Percentiles rank a stretch among this genome's conserved stretches.
Conservation (phyloP, 1,140 invertebrate genomes). For the Melanaphis sacchari region DNA sequence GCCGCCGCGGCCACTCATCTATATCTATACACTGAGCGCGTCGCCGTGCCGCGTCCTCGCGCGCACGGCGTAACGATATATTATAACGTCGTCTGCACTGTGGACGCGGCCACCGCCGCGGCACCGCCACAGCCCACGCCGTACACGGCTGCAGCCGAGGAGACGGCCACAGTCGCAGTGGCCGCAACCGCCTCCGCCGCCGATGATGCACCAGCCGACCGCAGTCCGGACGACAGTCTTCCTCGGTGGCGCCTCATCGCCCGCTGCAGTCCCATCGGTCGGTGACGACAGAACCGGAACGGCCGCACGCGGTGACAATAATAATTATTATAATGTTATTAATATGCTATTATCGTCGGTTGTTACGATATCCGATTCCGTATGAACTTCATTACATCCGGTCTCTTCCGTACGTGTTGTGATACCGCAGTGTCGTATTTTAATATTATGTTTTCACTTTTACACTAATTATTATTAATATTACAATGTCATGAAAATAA, state of each 20-base stretch:
- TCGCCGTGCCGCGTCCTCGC: not conserved
- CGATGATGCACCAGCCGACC: too few relatives aligned
- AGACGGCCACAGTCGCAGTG: too few relatives aligned
- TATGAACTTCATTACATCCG: not conserved
- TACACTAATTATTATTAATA: too few relatives aligned
- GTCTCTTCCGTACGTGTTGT: not conserved
- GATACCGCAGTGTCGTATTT: not conserved
- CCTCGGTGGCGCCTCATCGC: not conserved
- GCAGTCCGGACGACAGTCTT: not conserved
- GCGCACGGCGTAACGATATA: not conserved
- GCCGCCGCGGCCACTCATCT: conserved; percentile 41
- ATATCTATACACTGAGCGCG: not conserved
- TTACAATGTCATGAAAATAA: not conserved
- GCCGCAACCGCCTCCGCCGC: not conserved
- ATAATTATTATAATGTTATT: too few relatives aligned
- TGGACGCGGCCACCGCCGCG: not conserved
- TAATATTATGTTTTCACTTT: not conserved
- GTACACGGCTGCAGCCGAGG: not conserved
- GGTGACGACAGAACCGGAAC: too few relatives aligned
- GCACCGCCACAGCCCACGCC: not conserved
- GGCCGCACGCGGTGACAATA: not conserved
- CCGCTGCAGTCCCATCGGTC: not conserved
- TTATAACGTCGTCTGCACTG: not conserved
- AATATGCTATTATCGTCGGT: too few relatives aligned
- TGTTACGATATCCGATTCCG: not conserved